These are phyloP conservation scores for Onthophagus sagittarius DNA, from an alignment of 2,888 invertebrate species.

Conservation along the genomic window DNA sequence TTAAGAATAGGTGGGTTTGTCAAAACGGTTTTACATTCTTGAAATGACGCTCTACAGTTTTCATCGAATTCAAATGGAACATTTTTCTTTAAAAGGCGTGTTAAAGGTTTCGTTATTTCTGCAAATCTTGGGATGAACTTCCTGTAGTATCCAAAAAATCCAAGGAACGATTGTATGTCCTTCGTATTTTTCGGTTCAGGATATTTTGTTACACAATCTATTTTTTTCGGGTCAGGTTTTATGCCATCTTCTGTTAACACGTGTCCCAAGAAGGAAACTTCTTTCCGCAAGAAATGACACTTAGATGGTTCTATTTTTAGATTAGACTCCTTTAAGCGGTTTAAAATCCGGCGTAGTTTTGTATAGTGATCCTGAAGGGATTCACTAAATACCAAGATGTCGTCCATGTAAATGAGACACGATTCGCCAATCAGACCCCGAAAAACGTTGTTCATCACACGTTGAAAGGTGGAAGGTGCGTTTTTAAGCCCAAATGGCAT, in stretches of 20 bases:
- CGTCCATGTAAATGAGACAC: slow-evolving; percentile 29
- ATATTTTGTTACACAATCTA: slow-evolving; percentile 23
- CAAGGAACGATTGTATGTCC: slow-evolving; percentile 19
- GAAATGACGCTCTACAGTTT: neutral
- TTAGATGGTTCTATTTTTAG: slow-evolving; percentile 8
- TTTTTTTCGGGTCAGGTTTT: slow-evolving; percentile 27
- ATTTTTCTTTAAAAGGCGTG: slow-evolving; percentile 15
- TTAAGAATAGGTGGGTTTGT: neutral
- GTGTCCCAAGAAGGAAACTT: slow-evolving; percentile 15
- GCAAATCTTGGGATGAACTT: slow-evolving; percentile 19
- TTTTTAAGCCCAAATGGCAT: slow-evolving; percentile 36
- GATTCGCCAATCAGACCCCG: slow-evolving; percentile 30
- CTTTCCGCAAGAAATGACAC: slow-evolving; percentile 10
- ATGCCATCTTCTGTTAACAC: slow-evolving; percentile 26
- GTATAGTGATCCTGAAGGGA: slow-evolving; percentile 31
- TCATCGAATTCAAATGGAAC: slow-evolving; percentile 6
- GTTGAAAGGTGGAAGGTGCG: slow-evolving; percentile 35
- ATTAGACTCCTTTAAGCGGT: slow-evolving; percentile 7
- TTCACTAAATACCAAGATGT: slow-evolving; percentile 33
- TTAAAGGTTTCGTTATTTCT: slow-evolving; percentile 16
- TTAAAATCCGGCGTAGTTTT: slow-evolving; percentile 17
- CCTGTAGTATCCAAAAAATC: slow-evolving; percentile 19
- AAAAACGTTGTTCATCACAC: slow-evolving; percentile 35
- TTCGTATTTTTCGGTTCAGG: slow-evolving; percentile 23
- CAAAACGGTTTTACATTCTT: slow-evolving; percentile 4